phyloP scores from a whole-genome alignment of 2,797 vertebrate species.

The Esox lucius region DNA sequence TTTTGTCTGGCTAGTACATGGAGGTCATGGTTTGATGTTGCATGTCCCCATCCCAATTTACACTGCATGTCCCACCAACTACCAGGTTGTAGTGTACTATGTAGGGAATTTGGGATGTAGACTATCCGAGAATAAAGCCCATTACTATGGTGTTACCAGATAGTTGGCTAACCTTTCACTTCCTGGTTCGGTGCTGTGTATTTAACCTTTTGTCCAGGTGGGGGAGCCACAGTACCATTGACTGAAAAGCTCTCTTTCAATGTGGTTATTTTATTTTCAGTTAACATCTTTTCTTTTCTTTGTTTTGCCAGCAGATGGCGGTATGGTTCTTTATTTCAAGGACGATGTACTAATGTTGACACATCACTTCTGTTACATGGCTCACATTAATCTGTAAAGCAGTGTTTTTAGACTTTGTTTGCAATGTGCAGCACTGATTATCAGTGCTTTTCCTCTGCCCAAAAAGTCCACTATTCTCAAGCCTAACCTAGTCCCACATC shows the following conservation, averaged over 20 bases:
- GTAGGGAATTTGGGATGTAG: too few relatives aligned
- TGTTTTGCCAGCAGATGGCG: conserved; percentile 5
- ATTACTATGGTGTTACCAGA: not conserved
- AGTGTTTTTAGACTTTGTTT: not conserved
- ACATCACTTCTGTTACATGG: not conserved
- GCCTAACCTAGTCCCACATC: too few relatives aligned
- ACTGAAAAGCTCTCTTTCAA: not conserved
- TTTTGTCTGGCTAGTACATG: not conserved
- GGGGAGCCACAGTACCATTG: conserved; percentile 28
- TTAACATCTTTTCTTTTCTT: not conserved
- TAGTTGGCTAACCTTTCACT: not conserved
- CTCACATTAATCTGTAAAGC: not conserved
- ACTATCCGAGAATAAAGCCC: not conserved
- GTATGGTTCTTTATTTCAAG: not conserved
- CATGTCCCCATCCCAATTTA: too few relatives aligned
- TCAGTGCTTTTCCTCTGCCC: not conserved
- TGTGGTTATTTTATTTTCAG: not conserved
- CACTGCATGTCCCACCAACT: too few relatives aligned
- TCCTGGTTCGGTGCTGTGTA: not conserved
- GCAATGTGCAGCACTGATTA: not conserved
- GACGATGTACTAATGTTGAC: not conserved
- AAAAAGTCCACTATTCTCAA: too few relatives aligned
- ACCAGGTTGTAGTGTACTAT: too few relatives aligned
- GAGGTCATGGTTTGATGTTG: not conserved
- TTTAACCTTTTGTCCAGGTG: conserved; percentile 25